phyloP scores from a whole-genome alignment of 2,797 vertebrate genomes.

The Otus scops region DNA sequence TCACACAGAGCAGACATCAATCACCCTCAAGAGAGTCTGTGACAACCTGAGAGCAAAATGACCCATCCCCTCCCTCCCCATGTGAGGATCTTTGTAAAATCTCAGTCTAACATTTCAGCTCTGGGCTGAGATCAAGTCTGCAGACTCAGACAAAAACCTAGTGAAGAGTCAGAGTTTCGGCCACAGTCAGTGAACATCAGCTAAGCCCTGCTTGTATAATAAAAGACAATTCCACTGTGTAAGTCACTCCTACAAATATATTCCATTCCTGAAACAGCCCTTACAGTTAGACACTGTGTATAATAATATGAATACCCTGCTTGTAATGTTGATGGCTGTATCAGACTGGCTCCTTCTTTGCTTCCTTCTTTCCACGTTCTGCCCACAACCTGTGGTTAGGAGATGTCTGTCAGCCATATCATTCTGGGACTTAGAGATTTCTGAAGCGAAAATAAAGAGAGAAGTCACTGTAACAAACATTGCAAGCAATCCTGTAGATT shows the following conservation, averaged over 20 bases:
- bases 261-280: neutral
- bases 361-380: slow-evolving; percentile 14
- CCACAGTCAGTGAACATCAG: neutral
- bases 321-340: slow-evolving; percentile 80
- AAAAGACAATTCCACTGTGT: neutral
- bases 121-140: neutral
- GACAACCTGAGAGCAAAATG: neutral
- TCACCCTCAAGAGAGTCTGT: neutral
- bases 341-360: slow-evolving; percentile 86
- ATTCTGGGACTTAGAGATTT: slow-evolving; percentile 88
- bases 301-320: slow-evolving; percentile 67
- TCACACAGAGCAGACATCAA: neutral
- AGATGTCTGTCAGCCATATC: slow-evolving; percentile 81
- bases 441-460: slow-evolving; percentile 68
- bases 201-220: neutral
- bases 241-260: neutral
- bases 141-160: neutral
- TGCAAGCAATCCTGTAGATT: neutral
- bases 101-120: neutral
- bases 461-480: neutral
- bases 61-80: neutral
- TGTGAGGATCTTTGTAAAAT: neutral
- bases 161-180: neutral
- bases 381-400: slow-evolving; percentile 67
- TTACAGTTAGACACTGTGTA: neutral